Base-by-base conservation (phyloP, 2,888 invertebrate genomes). In the Frankliniella fusca region DNA sequence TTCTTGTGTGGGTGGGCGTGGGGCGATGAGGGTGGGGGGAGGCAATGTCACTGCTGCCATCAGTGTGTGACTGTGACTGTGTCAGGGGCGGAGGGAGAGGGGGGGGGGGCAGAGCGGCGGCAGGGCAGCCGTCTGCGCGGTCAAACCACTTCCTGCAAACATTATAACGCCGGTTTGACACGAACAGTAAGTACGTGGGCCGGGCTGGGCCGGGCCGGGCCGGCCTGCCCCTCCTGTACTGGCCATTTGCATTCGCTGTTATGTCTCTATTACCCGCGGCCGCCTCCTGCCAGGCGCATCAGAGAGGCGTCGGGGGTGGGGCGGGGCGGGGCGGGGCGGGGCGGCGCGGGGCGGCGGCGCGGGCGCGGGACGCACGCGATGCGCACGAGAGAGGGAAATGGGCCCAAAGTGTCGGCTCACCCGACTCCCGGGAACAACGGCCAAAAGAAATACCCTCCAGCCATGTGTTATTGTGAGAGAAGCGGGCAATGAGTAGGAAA, bases 201-300 rank as follows among this genome's bases (percentile, higher is more conserved):
- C n/a, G n/a, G n/a, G n/a, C 38, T 38, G 38, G 2, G 5, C 38
- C n/a, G n/a, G n/a, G n/a, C n/a, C n/a, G n/a, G n/a, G 54, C 12
- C 12, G 54, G 11, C 20, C 54, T 54, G 54, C 61, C 0, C 61
- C 20, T 61, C 12, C 54, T 54, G 7, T 18, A 12, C 61, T 54
- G 27, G 27, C 27, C 70, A 76, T 76, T 76, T 76, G 70, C 70
- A 76, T 76, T 27, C 70, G 54, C 54, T 54, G 54, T 54, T 54
- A 76, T 76, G 70, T 76, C 70, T 76, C 70, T 76, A 76, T 76
- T 76, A 20, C 23, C 70, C 23, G 70, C 70, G 27, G 12, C 27
- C 12, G 15, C 54, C 54, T 54, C 54, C 23, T 70, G 61, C 61
- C 61, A 7, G 18, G 20, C 61, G 18, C 61, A 61, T 61, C 61